phyloP scores from a whole-genome alignment of 1,140 invertebrate genomes.

The Drosophila tropicalis region DNA sequence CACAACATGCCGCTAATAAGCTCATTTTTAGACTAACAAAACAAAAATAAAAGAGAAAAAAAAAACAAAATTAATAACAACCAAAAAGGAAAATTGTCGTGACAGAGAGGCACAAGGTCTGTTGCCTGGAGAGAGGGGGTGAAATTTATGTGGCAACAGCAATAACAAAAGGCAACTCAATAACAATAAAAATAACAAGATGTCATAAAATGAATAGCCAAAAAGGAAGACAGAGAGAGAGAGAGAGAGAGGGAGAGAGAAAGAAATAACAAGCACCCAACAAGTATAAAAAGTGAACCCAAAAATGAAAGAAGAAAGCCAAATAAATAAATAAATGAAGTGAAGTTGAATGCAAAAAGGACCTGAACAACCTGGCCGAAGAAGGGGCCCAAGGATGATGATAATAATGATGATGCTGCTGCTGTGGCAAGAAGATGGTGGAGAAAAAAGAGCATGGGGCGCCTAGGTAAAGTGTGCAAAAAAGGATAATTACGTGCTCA shows the following conservation, averaged over 20 bases:
- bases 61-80: conserved; percentile 67
- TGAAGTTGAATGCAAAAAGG: conserved; percentile 27
- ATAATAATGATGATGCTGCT: conserved; percentile 10
- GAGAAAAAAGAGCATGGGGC: not conserved
- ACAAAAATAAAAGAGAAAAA: not conserved
- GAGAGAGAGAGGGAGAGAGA: not conserved
- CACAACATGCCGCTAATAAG: conserved; percentile 68
- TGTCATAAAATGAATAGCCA: conserved; percentile 66
- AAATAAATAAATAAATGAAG: conserved; percentile 57
- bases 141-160: conserved; percentile 46
- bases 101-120: conserved; percentile 30
- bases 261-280: conserved; percentile 50
- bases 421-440: not conserved
- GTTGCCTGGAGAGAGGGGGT: not conserved
- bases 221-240: not conserved
- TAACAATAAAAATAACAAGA: conserved; percentile 80
- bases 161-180: conserved; percentile 70
- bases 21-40: conserved; percentile 52
- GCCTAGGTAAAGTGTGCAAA: conserved; percentile 28
- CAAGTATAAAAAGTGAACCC: conserved; percentile 24
- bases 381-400: not conserved
- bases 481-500: conserved; percentile 79
- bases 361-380: conserved; percentile 4
- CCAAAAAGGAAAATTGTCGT: conserved; percentile 37
- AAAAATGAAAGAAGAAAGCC: conserved; percentile 40